Evolutionary conservation across 2,113 vertebrate genomes (phyloP), one percentile per base, ranked within the genome.

Genomic region (Petromus typicus): DNA sequence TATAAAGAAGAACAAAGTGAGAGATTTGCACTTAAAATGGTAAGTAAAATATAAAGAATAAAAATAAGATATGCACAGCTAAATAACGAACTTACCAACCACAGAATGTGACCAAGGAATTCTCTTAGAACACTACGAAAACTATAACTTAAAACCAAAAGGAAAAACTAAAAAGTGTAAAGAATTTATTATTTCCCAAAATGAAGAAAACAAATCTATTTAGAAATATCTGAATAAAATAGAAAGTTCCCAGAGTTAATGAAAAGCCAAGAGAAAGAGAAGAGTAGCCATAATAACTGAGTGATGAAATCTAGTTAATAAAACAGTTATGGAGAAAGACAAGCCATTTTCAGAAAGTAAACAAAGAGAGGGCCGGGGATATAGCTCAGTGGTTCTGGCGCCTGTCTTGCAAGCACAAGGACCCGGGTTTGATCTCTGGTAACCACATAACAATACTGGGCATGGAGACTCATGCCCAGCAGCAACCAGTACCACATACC

Each of bases 121-220:
- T 78, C 43, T 87, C 9, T 16, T 67, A 61, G n/a, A 89, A 86
- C 57, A 32, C 40, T 66, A 51, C 59, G 18, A 23, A 45, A 89
- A 78, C 69, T 18, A n/a, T 78, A 84, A 88, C 30, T 94, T 80
- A 78, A 87, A 90, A 80, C 37, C 84, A 18, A 86, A 75, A 66
- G 61, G 34, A 79, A 94, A 79, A 85, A 12, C 7, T 51, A 84
- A 76, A 91, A 1, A 25, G 69, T 2, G 32, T 45, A 45, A 66
- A 61, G 10, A 59, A 93, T 71, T 76, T 89, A 76, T 48, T 86
- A 82, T 20, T 67, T 14, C 51, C 13, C 1, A 18, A 84, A 92
- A 51, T 9, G 79, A 63, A 7, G 6, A 43, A 73, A 67, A 80
- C 2, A 78, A 43, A 27, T 16, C 34, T 27, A 91, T 16, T 16